Evolutionary conservation across 1,140 invertebrate species (phyloP).

Genomic region (Choristoneura fumiferana): DNA sequence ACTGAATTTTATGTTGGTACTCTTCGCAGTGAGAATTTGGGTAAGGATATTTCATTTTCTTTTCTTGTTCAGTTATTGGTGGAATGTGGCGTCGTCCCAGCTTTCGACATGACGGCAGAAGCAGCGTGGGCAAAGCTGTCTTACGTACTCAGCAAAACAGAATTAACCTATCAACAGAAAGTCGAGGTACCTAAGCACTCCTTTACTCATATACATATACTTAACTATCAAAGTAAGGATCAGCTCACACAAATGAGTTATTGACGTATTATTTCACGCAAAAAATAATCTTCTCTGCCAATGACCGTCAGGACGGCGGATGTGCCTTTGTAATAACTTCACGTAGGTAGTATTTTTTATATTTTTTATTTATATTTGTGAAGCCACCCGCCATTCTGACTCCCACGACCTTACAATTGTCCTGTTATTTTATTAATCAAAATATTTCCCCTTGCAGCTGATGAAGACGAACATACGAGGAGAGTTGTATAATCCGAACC

Average conservation of each 20-base stretch:
- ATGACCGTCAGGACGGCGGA: too few relatives aligned
- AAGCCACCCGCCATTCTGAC: too few relatives aligned
- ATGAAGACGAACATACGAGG: slow-evolving; percentile 69
- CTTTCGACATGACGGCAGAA: slow-evolving; percentile 97
- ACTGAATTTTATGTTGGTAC: too few relatives aligned
- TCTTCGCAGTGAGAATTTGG: too few relatives aligned
- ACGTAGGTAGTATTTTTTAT: too few relatives aligned
- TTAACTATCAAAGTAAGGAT: too few relatives aligned
- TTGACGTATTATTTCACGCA: too few relatives aligned
- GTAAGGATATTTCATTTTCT: slow-evolving; percentile 8
- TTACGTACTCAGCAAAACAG: slow-evolving; percentile 92
- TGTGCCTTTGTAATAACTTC: too few relatives aligned
- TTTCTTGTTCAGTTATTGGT: slow-evolving; percentile 69
- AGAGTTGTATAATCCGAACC: slow-evolving; percentile 52
- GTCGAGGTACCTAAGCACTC: slow-evolving; percentile 79
- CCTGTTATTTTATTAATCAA: slow-evolving; percentile 13
- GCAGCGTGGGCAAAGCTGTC: slow-evolving; percentile 94
- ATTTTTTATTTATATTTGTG: too few relatives aligned
- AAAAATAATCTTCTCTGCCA: too few relatives aligned
- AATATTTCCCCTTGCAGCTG: slow-evolving; percentile 42
- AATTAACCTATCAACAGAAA: slow-evolving; percentile 88
- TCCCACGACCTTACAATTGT: neutral
- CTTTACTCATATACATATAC: too few relatives aligned
- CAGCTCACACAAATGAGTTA: too few relatives aligned
- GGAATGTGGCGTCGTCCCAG: slow-evolving; percentile 89